These are phyloP conservation scores for Narcine bancroftii DNA, from an alignment of 2,113 vertebrate genomes.

Conservation along the genomic window DNA sequence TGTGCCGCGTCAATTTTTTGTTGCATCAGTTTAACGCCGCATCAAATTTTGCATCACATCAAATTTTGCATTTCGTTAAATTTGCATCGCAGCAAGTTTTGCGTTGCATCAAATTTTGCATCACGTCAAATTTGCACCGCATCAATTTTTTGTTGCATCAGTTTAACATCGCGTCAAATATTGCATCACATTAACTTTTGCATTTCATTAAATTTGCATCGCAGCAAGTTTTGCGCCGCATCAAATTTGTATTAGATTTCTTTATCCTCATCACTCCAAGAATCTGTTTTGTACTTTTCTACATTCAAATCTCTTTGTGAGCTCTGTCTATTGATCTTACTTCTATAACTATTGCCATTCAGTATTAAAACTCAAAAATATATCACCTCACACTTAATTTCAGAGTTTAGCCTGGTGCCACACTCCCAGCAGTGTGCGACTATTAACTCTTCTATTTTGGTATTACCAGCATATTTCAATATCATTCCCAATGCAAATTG, in stretches of 20 bases:
- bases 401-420: neutral
- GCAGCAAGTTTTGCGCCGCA: no score
- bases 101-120: no score
- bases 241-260: neutral
- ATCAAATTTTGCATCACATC: no score
- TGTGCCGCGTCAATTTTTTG: no score
- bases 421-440: neutral
- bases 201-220: no score
- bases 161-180: no score
- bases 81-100: no score
- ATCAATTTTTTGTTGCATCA: no score
- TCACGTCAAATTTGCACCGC: no score
- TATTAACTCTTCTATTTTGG: neutral
- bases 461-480: constrained; percentile 1
- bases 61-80: no score
- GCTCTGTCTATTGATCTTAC: neutral
- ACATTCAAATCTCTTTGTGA: neutral
- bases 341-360: neutral
- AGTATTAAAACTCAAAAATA: neutral
- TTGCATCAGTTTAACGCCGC: no score
- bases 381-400: neutral
- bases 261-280: neutral
- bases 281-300: neutral
- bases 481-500: neutral
- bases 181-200: no score